A percentile compares a stretch with the other conserved stretches of the same genome.
phyloP scores from a whole-genome alignment of 2,888 invertebrate species.

The Agriotes lineatus region DNA sequence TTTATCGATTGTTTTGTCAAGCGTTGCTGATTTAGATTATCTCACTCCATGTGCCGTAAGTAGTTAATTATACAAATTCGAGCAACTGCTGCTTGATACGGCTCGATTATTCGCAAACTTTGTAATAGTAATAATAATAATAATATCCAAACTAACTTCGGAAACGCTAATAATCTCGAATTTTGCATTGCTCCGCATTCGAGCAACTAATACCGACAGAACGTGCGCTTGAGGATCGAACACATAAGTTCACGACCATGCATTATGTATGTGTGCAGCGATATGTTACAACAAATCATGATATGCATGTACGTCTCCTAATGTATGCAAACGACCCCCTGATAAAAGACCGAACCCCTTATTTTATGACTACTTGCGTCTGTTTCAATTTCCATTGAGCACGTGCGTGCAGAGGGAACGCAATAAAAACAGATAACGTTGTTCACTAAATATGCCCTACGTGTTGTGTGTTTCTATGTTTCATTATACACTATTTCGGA shows the following conservation, averaged over 20 bases:
- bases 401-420: constrained; percentile 50
- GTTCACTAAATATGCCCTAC: constrained; percentile 52
- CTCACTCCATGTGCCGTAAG: not conserved
- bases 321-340: constrained; percentile 50
- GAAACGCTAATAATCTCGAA: constrained; percentile 14
- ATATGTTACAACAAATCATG: constrained; percentile 38
- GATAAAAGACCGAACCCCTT: constrained; percentile 50
- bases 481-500: constrained; percentile 23
- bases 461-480: constrained; percentile 47
- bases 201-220: not conserved
- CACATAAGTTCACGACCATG: constrained; percentile 22
- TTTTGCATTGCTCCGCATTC: constrained; percentile 18
- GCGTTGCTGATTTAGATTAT: not conserved
- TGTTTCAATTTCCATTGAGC: constrained; percentile 52
- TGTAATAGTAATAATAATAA: constrained; percentile 9
- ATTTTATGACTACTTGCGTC: constrained; percentile 53
- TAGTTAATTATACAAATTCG: constrained; percentile 23
- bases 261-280: constrained; percentile 28
- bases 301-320: constrained; percentile 48
- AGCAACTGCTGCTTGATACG: constrained; percentile 2
- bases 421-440: constrained; percentile 53
- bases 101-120: constrained; percentile 15
- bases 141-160: constrained; percentile 15
- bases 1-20: too few relatives aligned
- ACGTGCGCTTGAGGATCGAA: constrained; percentile 23